These are phyloP conservation scores for Macrotrachela quadricornifera DNA, from an alignment of 1,140 invertebrate genomes.

Conservation along the genomic window DNA sequence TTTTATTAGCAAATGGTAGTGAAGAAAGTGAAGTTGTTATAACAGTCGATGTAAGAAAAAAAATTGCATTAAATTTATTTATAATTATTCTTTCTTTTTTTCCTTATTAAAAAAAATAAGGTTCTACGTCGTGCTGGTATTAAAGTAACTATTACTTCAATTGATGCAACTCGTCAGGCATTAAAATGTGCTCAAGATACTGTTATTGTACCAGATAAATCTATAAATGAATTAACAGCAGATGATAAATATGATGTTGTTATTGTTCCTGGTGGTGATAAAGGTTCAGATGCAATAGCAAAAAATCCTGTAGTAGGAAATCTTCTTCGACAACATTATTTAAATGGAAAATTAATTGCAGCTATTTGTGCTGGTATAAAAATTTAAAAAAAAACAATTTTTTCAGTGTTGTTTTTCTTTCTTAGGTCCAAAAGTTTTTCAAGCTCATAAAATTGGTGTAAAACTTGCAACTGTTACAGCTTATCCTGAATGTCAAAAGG, in stretches of 20 bases:
- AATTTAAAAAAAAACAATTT: constrained; percentile 70
- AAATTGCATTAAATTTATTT: too few species aligned
- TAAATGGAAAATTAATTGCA: constrained; percentile 45
- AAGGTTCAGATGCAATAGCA: constrained; percentile 52
- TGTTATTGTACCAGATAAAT: constrained; percentile 1
- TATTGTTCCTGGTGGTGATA: constrained; percentile 24
- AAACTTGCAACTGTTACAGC: not conserved
- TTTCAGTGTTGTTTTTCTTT: constrained; percentile 44
- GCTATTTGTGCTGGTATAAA: constrained; percentile 76
- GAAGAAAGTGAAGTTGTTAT: constrained; percentile 91
- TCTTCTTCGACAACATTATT: constrained; percentile 35
- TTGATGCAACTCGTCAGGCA: constrained; percentile 29
- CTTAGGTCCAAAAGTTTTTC: constrained; percentile 1
- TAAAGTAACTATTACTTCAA: constrained; percentile 51
- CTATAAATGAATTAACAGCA: constrained; percentile 10
- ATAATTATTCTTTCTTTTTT: too few species aligned
- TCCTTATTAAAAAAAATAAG: too few species aligned
- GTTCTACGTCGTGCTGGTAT: constrained; percentile 37
- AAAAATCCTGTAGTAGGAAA: constrained; percentile 43
- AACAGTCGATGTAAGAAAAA: constrained; percentile 47
- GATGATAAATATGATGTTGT: constrained; percentile 6
- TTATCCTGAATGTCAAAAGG: constrained; percentile 1
- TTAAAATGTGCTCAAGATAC: not conserved
- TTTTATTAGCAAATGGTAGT: constrained; percentile 58
- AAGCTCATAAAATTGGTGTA: not conserved